Conservation (phyloP, 2,797 vertebrate genomes). For the Telmatherina bonti region DNA sequence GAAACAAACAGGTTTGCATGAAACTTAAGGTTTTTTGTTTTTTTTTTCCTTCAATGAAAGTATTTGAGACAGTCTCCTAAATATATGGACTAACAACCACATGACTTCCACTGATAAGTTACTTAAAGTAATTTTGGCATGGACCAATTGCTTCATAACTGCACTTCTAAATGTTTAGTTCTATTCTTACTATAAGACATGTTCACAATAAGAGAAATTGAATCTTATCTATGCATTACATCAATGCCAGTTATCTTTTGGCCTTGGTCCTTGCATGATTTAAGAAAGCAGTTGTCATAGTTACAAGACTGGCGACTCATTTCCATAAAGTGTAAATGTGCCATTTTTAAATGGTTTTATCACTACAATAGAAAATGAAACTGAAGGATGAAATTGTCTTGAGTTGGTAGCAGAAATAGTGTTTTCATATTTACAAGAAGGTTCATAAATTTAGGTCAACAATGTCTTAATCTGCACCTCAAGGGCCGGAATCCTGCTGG, state of each 20-base stretch:
- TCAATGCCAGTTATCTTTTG: neutral
- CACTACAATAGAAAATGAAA: too few species aligned
- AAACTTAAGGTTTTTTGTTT: neutral
- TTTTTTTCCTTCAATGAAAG: neutral
- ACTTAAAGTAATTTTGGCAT: neutral
- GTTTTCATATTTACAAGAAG: neutral
- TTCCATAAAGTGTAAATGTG: neutral
- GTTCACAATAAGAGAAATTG: neutral
- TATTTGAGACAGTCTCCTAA: slow-evolving; percentile 5
- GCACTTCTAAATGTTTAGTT: neutral
- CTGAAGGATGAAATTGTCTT: neutral
- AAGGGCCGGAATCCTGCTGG: too few species aligned
- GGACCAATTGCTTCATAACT: neutral
- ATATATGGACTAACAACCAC: neutral
- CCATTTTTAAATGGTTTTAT: neutral
- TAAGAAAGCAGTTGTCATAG: neutral
- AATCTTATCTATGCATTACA: neutral
- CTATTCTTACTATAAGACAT: neutral
- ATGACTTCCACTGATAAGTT: neutral
- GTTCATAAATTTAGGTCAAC: too few species aligned
- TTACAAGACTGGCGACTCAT: slow-evolving; percentile 5
- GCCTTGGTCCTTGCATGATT: neutral
- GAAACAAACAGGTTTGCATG: slow-evolving; percentile 14
- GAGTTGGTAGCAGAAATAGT: neutral
- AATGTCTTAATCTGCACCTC: too few species aligned